Base-by-base conservation (phyloP, 2,888 invertebrate genomes). In the Agapetus fuscipes region DNA sequence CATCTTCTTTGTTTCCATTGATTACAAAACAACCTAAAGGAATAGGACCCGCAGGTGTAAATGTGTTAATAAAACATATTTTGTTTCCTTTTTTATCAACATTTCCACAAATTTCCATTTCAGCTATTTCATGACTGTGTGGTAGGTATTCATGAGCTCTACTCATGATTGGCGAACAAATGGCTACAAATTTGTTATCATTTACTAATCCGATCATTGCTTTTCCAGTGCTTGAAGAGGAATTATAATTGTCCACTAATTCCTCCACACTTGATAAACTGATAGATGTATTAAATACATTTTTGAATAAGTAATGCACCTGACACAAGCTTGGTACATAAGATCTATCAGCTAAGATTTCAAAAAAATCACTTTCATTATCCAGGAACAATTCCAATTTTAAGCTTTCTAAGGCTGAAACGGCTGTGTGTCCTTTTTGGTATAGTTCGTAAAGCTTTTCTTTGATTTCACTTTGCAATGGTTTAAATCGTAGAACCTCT, bases 341-440 rank as follows among this genome's bases (percentile, higher is more conserved):
- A 25, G 32, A 45, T 27, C 45, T 38, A 27, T 45, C 45, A 17
- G 41, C 36, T 10, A 41, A 41, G 20, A 45, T 32, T 20, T 45
- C 45, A 34, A 33, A 45, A 39, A 32, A 45, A n/a, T 39, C 36
- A 26, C 39, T 39, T 24, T 45, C 41, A 38, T 45, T 36, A 30
- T 45, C 34, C 14, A 45, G 31, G 39, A 42, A 45, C n/a, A 45
- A 29, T 37, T 45, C 42, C 4, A 45, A 25, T 24, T 42, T 45
- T 9, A 45, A 42, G 17, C 41, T 42, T 34, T 45, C 45, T 34
- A 45, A 30, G 3, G 41, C 42, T 4, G 45, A 42, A 25, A 42
- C 32, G 10, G 42, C 39, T 3, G 39, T 37, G 29, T 45, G 45
- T 16, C 45, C 45, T 30, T 45, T 45, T 20, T 31, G 29, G 17